phyloP scores from a whole-genome alignment of 2,113 vertebrate species.

The Coracopsis vasa region DNA sequence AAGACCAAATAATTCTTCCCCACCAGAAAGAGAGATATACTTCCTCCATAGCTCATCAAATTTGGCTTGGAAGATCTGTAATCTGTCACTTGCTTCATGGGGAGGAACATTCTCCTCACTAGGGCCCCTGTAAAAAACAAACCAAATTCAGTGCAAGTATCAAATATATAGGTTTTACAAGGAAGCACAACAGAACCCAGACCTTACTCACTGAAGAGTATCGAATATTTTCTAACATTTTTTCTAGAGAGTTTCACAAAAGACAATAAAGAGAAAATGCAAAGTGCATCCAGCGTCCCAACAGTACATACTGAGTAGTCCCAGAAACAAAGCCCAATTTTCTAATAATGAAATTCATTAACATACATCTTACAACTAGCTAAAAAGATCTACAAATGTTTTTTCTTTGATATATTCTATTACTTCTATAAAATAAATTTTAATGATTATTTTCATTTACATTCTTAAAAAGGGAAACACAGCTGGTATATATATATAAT shows the following conservation, averaged over 20 bases:
- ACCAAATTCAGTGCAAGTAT: background rate
- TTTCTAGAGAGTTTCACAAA: background rate
- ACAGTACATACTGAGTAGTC: background rate
- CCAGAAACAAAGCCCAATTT: background rate
- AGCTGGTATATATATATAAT: background rate
- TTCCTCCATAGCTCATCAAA: constrained; percentile 85
- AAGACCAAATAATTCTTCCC: constrained; percentile 85
- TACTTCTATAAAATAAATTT: background rate
- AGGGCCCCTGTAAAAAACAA: constrained; percentile 72
- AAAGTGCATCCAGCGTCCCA: background rate
- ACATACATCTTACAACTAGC: background rate
- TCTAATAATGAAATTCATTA: background rate
- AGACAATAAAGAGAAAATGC: background rate
- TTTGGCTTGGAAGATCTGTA: constrained; percentile 81
- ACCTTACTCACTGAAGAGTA: background rate
- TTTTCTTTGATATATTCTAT: background rate
- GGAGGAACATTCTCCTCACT: constrained; percentile 72
- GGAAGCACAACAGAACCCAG: background rate
- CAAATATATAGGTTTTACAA: background rate
- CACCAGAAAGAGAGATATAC: constrained; percentile 74
- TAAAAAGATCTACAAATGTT: background rate
- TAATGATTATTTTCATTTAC: background rate
- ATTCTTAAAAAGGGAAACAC: background rate
- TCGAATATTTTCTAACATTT: background rate
- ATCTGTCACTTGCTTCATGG: constrained; percentile 77